Percentiles rank a stretch among this genome's conserved stretches.
These are phyloP conservation scores for Abrostola tripartita DNA, from an alignment of 2,888 invertebrate genomes.

Conservation along the genomic window DNA sequence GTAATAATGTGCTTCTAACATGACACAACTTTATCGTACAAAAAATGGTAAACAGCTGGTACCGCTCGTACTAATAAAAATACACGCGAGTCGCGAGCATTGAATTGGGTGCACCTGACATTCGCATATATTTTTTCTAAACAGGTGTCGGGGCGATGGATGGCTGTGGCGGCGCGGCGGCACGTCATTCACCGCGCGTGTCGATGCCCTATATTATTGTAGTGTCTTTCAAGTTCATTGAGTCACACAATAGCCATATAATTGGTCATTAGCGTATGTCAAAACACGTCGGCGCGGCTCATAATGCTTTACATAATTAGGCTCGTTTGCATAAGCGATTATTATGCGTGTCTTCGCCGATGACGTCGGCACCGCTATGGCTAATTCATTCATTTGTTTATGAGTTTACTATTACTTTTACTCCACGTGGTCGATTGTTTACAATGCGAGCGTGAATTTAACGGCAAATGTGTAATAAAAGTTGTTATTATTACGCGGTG, in stretches of 20 bases:
- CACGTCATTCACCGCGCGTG: constrained; percentile 72
- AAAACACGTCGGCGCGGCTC: constrained; percentile 80
- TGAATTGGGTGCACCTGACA: constrained; percentile 81
- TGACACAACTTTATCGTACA: constrained; percentile 47
- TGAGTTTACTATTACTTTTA: constrained; percentile 84
- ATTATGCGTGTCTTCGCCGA: constrained; percentile 84
- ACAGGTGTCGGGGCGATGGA: constrained; percentile 72
- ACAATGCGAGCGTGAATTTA: constrained; percentile 74
- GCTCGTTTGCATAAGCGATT: constrained; percentile 85
- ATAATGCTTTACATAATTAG: constrained; percentile 86
- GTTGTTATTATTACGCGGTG: constrained; percentile 69
- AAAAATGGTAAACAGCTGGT: constrained; percentile 59
- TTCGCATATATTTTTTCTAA: constrained; percentile 76
- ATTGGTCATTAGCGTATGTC: constrained; percentile 85
- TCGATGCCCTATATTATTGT: constrained; percentile 87
- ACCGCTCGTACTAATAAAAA: constrained; percentile 66
- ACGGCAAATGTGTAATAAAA: constrained; percentile 79
- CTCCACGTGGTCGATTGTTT: constrained; percentile 84
- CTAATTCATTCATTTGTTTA: constrained; percentile 85
- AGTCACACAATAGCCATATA: constrained; percentile 84
- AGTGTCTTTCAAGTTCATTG: constrained; percentile 84
- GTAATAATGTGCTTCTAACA: constrained; percentile 37
- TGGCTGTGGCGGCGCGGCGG: constrained; percentile 11
- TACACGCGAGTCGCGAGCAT: constrained; percentile 60
- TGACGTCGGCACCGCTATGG: constrained; percentile 80